These are phyloP conservation scores for Caenorhabditis sp. DNA, from an alignment of 2,888 invertebrate genomes.

Conservation along the genomic window DNA sequence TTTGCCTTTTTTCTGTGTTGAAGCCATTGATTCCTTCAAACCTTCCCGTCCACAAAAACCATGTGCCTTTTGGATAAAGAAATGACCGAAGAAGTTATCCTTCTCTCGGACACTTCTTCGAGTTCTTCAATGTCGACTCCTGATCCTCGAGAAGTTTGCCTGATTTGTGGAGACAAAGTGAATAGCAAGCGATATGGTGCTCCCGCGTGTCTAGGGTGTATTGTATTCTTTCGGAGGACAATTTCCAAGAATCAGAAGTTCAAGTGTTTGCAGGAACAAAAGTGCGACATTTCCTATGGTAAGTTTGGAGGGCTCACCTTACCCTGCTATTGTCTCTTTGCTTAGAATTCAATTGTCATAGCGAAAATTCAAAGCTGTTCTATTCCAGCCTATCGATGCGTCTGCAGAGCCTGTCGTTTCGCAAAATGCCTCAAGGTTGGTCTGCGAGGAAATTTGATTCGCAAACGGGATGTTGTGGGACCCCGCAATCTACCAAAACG, in stretches of 20 bases:
- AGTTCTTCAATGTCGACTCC: background rate
- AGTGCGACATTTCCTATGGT: constrained; percentile 62
- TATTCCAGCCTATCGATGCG: constrained; percentile 15
- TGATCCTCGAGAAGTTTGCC: constrained; percentile 18
- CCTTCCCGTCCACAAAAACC: background rate
- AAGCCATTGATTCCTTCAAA: background rate
- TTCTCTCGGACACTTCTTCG: background rate
- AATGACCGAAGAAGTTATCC: background rate
- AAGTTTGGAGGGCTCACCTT: too few species aligned
- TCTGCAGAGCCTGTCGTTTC: constrained; percentile 1
- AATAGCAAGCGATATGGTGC: constrained; percentile 65
- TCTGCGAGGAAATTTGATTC: background rate
- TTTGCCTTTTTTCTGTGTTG: background rate
- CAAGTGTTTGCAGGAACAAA: constrained; percentile 52
- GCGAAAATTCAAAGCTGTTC: background rate
- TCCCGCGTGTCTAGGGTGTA: constrained; percentile 70
- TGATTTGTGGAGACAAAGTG: constrained; percentile 65
- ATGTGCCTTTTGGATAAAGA: background rate
- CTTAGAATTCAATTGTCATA: background rate
- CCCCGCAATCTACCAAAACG: background rate
- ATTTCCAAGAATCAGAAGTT: constrained; percentile 60
- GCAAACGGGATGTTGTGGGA: constrained; percentile 5
- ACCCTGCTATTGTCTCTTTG: too few species aligned
- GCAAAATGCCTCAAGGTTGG: constrained; percentile 3
- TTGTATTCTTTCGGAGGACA: constrained; percentile 69